These are phyloP conservation scores for Ligdia adustata DNA, from an alignment of 2,888 invertebrate species.

Conservation along the genomic window DNA sequence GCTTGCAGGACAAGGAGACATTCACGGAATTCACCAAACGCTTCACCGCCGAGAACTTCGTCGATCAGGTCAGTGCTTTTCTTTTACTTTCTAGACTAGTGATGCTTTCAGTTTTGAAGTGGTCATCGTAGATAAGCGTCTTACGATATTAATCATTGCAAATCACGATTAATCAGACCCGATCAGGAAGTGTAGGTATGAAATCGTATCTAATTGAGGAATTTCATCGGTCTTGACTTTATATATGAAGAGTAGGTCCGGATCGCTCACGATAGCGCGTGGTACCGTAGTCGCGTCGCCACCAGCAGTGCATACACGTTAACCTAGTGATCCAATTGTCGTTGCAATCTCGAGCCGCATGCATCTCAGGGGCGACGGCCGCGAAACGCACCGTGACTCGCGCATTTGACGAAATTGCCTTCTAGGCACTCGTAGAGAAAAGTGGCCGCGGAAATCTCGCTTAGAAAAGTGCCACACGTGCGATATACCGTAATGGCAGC, in stretches of 20 bases:
- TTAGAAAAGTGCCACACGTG: slow-evolving; percentile 23
- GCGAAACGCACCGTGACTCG: slow-evolving; percentile 43
- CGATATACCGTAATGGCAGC: slow-evolving; percentile 10
- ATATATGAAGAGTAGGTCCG: background rate
- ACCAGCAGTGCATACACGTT: slow-evolving; percentile 29
- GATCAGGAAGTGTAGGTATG: background rate
- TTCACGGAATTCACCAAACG: slow-evolving; percentile 93
- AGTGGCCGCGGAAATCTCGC: slow-evolving; percentile 22
- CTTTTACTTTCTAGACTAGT: slow-evolving; percentile 30
- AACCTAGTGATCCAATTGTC: slow-evolving; percentile 40
- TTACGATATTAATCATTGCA: background rate
- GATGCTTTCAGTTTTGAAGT: slow-evolving; percentile 33
- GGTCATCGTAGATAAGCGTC: slow-evolving; percentile 11
- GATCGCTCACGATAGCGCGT: slow-evolving; percentile 31
- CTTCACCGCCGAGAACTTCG: slow-evolving; percentile 93
- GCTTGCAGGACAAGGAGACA: slow-evolving; percentile 91
- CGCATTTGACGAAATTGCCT: slow-evolving; percentile 45
- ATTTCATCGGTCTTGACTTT: slow-evolving; percentile 13
- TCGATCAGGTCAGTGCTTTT: slow-evolving; percentile 90
- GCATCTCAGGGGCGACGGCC: slow-evolving; percentile 36
- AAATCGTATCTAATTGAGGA: slow-evolving; percentile 19
- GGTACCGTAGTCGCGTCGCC: slow-evolving; percentile 27
- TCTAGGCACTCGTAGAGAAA: slow-evolving; percentile 32
- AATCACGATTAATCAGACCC: background rate
- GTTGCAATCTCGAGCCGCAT: slow-evolving; percentile 33